phyloP scores from a whole-genome alignment of 2,888 invertebrate genomes.

The Monochamus alternatus region DNA sequence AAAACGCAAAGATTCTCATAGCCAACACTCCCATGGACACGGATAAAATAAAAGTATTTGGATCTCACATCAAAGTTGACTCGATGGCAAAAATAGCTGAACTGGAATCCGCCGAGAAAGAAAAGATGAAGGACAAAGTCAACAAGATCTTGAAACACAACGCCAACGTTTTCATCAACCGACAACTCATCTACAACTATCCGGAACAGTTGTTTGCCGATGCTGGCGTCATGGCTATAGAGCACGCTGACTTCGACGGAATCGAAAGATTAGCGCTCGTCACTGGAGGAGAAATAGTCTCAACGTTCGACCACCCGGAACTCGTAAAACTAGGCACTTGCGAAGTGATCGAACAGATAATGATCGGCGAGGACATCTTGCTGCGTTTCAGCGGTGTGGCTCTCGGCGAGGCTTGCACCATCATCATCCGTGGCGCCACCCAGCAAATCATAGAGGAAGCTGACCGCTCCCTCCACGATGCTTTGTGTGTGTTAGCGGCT shows the following conservation, averaged over 20 bases:
- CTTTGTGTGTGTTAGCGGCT: constrained; percentile 95
- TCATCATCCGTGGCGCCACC: constrained; percentile 97
- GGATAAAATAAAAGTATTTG: constrained; percentile 99
- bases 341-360: constrained; percentile 96
- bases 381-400: constrained; percentile 96
- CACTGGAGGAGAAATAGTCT: constrained; percentile 97
- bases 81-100: constrained; percentile 97
- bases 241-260: constrained; percentile 99
- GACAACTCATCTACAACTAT: constrained; percentile 99
- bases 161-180: constrained; percentile 98
- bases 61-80: constrained; percentile 94
- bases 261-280: constrained; percentile 98
- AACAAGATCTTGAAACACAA: constrained; percentile 95
- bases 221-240: constrained; percentile 98
- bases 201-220: constrained; percentile 99
- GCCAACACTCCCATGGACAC: constrained; percentile 99
- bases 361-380: constrained; percentile 97
- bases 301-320: constrained; percentile 97
- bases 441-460: constrained; percentile 99
- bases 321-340: constrained; percentile 94
- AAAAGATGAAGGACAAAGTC: constrained; percentile 99
- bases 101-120: constrained; percentile 97
- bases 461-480: constrained; percentile 98
- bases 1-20: constrained; percentile 96
- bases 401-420: constrained; percentile 96